Conservation (phyloP, 2,888 invertebrate species). For the Cryptus viduatorius region DNA sequence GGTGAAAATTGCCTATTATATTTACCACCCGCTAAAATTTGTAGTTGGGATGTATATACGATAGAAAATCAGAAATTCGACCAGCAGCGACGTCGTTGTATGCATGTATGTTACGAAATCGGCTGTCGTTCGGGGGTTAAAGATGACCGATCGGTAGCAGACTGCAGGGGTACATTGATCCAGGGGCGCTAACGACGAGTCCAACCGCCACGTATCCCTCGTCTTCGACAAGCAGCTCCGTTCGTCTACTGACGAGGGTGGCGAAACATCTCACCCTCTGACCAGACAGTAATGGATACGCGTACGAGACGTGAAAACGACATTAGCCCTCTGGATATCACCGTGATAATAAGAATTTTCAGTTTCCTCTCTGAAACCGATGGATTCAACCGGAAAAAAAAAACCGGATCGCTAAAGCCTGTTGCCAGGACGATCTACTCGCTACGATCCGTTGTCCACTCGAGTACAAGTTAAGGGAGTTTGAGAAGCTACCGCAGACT, state of each 20-base stretch:
- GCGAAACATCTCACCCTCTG: constrained; percentile 30
- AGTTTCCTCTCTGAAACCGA: constrained; percentile 16
- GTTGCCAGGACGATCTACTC: constrained; percentile 40
- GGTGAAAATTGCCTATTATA: neutral
- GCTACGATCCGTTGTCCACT: constrained; percentile 18
- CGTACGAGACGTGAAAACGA: constrained; percentile 33
- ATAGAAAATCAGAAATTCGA: constrained; percentile 67
- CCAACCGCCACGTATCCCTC: constrained; percentile 56
- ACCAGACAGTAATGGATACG: constrained; percentile 52
- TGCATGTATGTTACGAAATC: constrained; percentile 70
- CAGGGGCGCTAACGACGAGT: constrained; percentile 76
- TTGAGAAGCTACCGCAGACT: constrained; percentile 15
- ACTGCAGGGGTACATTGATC: constrained; percentile 53
- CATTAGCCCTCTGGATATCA: constrained; percentile 15
- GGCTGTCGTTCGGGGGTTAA: constrained; percentile 76
- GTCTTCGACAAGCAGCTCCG: constrained; percentile 39
- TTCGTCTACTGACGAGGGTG: constrained; percentile 42
- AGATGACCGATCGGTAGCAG: constrained; percentile 79
- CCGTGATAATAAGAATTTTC: constrained; percentile 28
- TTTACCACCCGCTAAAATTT: neutral
- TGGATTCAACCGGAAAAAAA: constrained; percentile 36
- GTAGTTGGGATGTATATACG: neutral
- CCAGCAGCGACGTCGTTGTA: constrained; percentile 19
- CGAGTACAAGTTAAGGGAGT: constrained; percentile 34
- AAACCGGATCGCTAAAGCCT: constrained; percentile 27